phyloP scores from a whole-genome alignment of 2,797 vertebrate genomes.

The Sciurus carolinensis region DNA sequence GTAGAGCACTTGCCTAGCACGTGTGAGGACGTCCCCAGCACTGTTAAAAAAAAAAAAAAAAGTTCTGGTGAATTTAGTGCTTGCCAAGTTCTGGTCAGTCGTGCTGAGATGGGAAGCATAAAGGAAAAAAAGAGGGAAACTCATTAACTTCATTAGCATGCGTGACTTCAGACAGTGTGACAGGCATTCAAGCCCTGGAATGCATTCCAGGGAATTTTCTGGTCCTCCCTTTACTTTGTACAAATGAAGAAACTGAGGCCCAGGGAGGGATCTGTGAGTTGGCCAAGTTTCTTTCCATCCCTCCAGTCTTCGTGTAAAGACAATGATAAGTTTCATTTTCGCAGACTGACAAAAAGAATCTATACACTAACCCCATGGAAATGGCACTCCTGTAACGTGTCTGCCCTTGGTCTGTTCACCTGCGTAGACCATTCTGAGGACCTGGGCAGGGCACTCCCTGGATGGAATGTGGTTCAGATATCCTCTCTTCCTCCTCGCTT shows the following conservation, averaged over 20 bases:
- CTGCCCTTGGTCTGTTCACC: background rate
- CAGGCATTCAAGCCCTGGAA: background rate
- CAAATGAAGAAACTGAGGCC: background rate
- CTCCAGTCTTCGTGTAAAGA: background rate
- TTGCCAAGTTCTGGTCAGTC: background rate
- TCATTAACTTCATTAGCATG: background rate
- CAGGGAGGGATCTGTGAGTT: background rate
- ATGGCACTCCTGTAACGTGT: background rate
- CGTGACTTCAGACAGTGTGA: background rate
- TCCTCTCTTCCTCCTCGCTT: background rate
- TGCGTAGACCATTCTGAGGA: background rate
- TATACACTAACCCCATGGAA: background rate
- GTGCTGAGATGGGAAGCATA: background rate
- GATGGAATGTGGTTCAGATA: constrained; percentile 17
- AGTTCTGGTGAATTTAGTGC: background rate
- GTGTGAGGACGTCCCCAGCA: background rate
- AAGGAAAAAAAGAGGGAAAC: background rate
- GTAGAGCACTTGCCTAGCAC: too few relatives aligned
- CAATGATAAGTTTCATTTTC: constrained; percentile 11
- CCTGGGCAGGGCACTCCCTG: constrained; percentile 17
- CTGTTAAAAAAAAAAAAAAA: background rate
- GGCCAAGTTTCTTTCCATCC: background rate
- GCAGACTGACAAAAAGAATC: background rate
- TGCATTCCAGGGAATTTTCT: background rate
- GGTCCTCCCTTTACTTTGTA: background rate